Evolutionary conservation across 2,797 vertebrate species (phyloP), one percentile per base, ranked within the genome.

Genomic region (Choloepus didactylus): DNA sequence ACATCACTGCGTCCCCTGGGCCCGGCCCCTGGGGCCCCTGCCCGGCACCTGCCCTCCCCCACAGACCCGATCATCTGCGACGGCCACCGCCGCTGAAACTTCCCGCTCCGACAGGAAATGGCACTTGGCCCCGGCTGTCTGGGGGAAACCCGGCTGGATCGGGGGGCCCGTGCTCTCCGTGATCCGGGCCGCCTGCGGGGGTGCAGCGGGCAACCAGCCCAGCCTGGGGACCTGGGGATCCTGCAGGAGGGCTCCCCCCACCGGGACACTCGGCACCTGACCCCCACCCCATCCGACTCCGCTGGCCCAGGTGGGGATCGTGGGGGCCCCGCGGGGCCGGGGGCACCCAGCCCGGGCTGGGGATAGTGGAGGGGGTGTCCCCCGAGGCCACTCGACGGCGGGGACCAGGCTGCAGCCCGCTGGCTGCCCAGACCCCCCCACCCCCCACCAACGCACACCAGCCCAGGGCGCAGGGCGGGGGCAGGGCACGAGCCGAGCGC

Each of bases 1-100:
- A 97, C 96, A 97, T 97, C 97, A 97, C 81, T 77, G 86, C 15
- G 70, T 91, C 94, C 91, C 95, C 87, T 79, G 95, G 81, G 95
- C 93, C 93, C 89, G 94, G 91, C 89, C 83, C 31, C 0, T 27
- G 25, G 96, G 91, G 95, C 56, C 86, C 92, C 70, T 84, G 72
- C 89, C 76, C 60, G 69, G 81, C 94, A 95, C 97, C 95, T 97
- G 96, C 94, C 92, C 4, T 44, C 56, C 49, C 84, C 41, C 69
- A 54, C 19, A 67, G 85, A 92, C 60, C 69, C 23, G 49, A 86
- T 95, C 94, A 73, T 75, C 81, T 64, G 92, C 94, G 73, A 93
- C 70, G 15, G 10, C 31, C 46, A 64, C 85, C 16, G 21, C 87
- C 2, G 15, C 51, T 89, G 56, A 89, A 96, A 97, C 95, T 96